Conservation (phyloP, 2,797 vertebrate species). For the Lacerta bilineata region DNA sequence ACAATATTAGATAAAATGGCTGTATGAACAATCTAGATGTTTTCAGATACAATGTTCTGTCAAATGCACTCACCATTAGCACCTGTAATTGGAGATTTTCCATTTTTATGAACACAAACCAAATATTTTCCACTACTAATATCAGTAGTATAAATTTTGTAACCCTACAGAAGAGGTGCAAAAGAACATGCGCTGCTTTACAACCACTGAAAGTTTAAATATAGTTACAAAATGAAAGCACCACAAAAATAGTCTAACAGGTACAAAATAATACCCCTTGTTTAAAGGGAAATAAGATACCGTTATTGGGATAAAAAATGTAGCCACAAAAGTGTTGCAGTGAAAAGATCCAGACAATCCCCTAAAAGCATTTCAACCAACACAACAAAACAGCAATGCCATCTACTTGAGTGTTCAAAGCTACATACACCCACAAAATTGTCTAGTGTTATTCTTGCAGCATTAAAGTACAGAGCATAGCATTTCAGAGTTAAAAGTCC, state of each 20-base stretch:
- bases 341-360: constrained; percentile 42
- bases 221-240: constrained; percentile 23
- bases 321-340: not conserved
- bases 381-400: not conserved
- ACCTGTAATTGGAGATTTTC: not conserved
- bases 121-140: not conserved
- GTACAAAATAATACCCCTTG: not conserved
- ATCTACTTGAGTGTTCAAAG: not conserved
- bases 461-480: not conserved
- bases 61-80: not conserved
- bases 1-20: not conserved
- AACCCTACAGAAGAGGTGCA: not conserved
- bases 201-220: not conserved
- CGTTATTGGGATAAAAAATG: constrained; percentile 8
- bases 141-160: not conserved
- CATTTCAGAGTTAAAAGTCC: not conserved
- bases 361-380: constrained; percentile 15
- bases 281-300: not conserved
- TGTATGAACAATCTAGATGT: not conserved
- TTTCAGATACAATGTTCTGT: not conserved
- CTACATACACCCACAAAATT: not conserved
- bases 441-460: not conserved
- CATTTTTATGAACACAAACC: not conserved
- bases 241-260: not conserved
- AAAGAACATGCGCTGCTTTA: not conserved